Percentiles rank a stretch among this genome's conserved stretches.
Conservation (phyloP, 1,140 invertebrate species). For the Drosophila ercepeae region DNA sequence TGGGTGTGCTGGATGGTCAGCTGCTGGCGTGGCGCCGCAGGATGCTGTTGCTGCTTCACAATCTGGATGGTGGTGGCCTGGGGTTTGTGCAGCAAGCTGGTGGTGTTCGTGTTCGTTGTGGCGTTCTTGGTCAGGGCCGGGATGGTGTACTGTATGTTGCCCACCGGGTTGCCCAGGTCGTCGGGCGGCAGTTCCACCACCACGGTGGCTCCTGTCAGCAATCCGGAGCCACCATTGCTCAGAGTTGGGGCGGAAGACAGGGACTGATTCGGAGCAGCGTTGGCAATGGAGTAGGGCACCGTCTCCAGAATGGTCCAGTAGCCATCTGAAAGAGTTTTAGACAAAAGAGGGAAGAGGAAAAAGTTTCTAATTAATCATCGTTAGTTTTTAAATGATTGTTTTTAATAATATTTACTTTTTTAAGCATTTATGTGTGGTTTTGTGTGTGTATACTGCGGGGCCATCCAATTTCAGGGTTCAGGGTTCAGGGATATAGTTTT, state of each 20-base stretch:
- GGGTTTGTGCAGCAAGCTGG: slow-evolving; percentile 62
- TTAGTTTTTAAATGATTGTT: background rate
- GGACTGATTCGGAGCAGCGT: slow-evolving; percentile 37
- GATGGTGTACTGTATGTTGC: slow-evolving; percentile 79
- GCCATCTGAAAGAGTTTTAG: slow-evolving; percentile 62
- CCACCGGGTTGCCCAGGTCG: slow-evolving; percentile 71
- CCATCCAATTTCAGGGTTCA: slow-evolving; percentile 44
- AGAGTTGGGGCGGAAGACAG: slow-evolving; percentile 40
- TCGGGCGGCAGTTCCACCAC: slow-evolving; percentile 77
- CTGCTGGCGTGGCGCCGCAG: slow-evolving; percentile 35
- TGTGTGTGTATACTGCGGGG: slow-evolving; percentile 19
- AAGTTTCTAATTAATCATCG: slow-evolving; percentile 15
- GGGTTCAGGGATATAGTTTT: slow-evolving; percentile 6
- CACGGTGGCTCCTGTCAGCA: slow-evolving; percentile 73
- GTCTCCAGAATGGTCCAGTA: slow-evolving; percentile 83
- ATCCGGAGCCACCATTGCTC: slow-evolving; percentile 32
- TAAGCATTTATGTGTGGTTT: slow-evolving; percentile 37
- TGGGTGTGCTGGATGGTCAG: slow-evolving; percentile 49
- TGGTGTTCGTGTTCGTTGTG: slow-evolving; percentile 61
- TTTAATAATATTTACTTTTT: slow-evolving; percentile 52
- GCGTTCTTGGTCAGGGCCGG: slow-evolving; percentile 68
- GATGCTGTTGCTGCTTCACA: slow-evolving; percentile 64
- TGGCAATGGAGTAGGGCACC: slow-evolving; percentile 74
- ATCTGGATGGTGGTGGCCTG: slow-evolving; percentile 74
- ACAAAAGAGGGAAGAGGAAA: slow-evolving; percentile 1